These are phyloP conservation scores for Melopsittacus undulatus DNA, from an alignment of 2,797 vertebrate genomes.

Conservation along the genomic window DNA sequence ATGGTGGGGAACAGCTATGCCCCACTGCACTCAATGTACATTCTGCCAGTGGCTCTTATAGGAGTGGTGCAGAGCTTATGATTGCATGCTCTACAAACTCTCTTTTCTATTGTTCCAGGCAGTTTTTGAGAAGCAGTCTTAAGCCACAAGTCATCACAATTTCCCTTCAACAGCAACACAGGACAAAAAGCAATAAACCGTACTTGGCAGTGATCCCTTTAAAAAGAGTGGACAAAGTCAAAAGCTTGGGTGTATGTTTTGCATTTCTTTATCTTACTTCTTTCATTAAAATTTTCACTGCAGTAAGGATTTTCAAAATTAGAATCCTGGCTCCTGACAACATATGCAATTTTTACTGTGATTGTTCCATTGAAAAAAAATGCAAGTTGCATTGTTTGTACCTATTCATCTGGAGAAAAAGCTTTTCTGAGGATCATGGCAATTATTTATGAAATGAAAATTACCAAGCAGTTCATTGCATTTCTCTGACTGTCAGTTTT, in stretches of 20 bases:
- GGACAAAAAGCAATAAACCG: not conserved
- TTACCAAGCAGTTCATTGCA: not conserved
- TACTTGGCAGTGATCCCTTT: not conserved
- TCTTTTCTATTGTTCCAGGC: not conserved
- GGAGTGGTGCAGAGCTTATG: not conserved
- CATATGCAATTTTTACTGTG: not conserved
- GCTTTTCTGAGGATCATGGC: not conserved
- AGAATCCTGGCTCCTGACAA: not conserved
- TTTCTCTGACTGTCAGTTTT: conserved; percentile 29
- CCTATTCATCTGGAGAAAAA: conserved; percentile 28
- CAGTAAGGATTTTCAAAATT: conserved; percentile 18
- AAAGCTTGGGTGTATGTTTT: not conserved
- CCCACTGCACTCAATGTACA: not conserved
- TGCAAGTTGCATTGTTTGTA: not conserved
- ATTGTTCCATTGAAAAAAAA: not conserved
- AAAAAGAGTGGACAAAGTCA: not conserved
- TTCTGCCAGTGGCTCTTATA: not conserved
- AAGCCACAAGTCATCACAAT: not conserved
- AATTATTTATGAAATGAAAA: conserved; percentile 28
- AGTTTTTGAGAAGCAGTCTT: not conserved
- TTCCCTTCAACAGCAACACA: not conserved
- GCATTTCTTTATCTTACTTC: not conserved
- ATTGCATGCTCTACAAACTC: not conserved
- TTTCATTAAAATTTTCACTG: not conserved
- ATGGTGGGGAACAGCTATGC: not conserved